Evolutionary conservation across 2,888 invertebrate genomes (phyloP).

Genomic region (Aricia artaxerxes): DNA sequence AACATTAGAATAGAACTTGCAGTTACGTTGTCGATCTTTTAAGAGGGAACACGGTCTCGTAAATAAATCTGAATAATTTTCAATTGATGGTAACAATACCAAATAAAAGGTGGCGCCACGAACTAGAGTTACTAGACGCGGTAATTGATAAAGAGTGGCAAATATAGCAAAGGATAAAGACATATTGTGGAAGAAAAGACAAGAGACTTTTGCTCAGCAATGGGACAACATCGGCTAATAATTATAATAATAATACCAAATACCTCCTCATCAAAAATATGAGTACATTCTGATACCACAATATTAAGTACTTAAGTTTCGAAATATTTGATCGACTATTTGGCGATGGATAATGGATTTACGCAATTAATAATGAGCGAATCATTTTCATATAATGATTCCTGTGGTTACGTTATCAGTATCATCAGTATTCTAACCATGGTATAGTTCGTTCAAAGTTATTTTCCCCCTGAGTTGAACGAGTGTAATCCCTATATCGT

Average conservation of each 20-base stretch:
- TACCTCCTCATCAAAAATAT: not conserved
- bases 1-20: too few species aligned
- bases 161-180: too few species aligned
- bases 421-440: not conserved
- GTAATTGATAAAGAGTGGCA: too few species aligned
- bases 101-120: too few species aligned
- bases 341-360: not conserved
- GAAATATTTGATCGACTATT: not conserved
- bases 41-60: too few species aligned
- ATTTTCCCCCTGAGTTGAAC: not conserved
- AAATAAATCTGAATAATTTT: not conserved
- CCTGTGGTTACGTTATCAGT: not conserved
- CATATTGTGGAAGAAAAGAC: too few species aligned
- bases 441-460: not conserved
- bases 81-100: not conserved
- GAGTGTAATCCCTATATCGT: too few species aligned
- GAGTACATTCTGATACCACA: not conserved
- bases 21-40: too few species aligned
- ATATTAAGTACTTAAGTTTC: not conserved
- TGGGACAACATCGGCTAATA: too few species aligned
- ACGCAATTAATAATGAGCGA: conserved; percentile 1
- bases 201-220: too few species aligned
- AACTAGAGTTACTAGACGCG: too few species aligned
- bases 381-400: not conserved
- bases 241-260: too few species aligned